Base-by-base conservation (phyloP, 2,888 invertebrate species). In the Athalia circularis region DNA sequence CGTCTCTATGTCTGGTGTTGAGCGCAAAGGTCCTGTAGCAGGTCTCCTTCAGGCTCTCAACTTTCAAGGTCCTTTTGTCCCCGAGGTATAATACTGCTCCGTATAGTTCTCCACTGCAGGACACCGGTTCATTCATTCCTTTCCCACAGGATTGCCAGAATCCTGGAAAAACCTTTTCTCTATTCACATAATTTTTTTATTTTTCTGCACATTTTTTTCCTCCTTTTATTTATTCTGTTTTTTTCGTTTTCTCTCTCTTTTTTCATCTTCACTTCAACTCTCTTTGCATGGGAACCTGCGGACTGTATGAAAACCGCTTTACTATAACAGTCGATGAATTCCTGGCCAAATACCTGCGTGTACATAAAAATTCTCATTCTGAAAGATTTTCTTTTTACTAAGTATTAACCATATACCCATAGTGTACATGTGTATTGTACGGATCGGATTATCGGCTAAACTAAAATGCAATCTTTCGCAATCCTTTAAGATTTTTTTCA, bases 111-210 rank as follows among this genome's bases (percentile, higher is more conserved):
- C 85, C 85, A 83, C 84, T 83, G 81, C 86, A 83, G 84, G 85
- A 85, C 84, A 84, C 83, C 84, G 81, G 84, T 84, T 85, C 84
- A 81, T 82, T 85, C 82, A 83, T 83, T 85, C 81, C 81, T 86
- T 89, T 88, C 88, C 88, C 88, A 89, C 88, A 88, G 85, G 85
- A 80, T 87, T 84, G 86, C 83, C 86, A 83, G 84, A 89, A 86
- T 82, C 84, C 86, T 86, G 86, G 89, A 89, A 29, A 29, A 87
- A 82, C 85, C 86, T 87, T 82, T 86, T 86, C 29, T 29, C 86
- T 85, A 85, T 86, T 85, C 85, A 86, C 15, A 29, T 52, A 9
- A 43, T 64, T 81, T 80, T 86, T 83, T 86, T 86, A 29, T 54
- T 80, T 80, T 86, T 83, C 85, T 86, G 77, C 48, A 68, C 48